Evolutionary conservation across 2,113 vertebrate species (phyloP).

Genomic region (Cygnus atratus): DNA sequence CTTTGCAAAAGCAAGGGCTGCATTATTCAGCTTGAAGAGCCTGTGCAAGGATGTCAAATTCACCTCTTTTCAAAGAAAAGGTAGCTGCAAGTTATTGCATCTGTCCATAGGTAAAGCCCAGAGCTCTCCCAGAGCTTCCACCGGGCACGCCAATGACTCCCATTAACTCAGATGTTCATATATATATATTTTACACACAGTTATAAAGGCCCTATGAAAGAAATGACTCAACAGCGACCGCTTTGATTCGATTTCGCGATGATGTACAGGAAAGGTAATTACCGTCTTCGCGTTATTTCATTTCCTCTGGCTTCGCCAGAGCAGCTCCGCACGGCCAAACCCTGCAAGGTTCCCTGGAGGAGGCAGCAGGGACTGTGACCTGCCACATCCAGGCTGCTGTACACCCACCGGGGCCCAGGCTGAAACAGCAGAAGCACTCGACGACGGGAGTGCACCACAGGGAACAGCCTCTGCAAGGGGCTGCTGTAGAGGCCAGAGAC

Average conservation of each 20-base stretch:
- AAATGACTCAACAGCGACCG: neutral
- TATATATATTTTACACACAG: neutral
- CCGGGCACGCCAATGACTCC: neutral
- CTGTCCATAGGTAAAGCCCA: neutral
- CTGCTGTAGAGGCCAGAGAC: neutral
- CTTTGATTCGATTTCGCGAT: neutral
- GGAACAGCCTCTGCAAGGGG: neutral
- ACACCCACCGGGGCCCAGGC: neutral
- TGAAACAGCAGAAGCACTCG: neutral
- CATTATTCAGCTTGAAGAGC: no score
- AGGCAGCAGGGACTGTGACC: neutral
- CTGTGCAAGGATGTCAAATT: neutral
- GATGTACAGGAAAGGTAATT: neutral
- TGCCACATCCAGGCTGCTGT: neutral
- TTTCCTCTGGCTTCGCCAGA: neutral
- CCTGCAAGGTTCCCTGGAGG: neutral
- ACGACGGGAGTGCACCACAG: no score
- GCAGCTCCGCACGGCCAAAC: neutral
- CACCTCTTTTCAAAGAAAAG: neutral
- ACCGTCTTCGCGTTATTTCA: neutral
- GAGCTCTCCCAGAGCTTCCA: neutral
- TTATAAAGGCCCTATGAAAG: neutral
- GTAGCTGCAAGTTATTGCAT: neutral
- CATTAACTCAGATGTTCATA: neutral
- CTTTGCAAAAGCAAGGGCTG: neutral